Evolutionary conservation across 1,140 invertebrate genomes (phyloP), one percentile per base, ranked within the genome.

Genomic region (Zaprionus ghesquierei): DNA sequence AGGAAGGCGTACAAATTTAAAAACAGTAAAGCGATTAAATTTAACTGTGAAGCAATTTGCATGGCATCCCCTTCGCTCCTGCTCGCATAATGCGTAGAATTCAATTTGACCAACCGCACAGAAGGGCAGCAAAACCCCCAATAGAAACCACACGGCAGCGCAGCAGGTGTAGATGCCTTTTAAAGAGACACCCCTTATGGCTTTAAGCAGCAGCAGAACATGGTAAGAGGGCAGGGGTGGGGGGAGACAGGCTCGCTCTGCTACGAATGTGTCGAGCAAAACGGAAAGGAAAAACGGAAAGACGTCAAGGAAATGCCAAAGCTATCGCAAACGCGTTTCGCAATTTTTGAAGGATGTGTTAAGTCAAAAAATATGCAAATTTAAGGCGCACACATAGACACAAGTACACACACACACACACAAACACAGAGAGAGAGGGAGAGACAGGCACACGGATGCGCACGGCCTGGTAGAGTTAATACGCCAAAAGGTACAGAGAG

Each of bases 311-410:
- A 89, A 89, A 87, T 89, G 82, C 82, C 79, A 82, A 87, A 87
- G 82, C 82, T 87, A 87, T 87, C 82, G 82, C 84, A 87, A 87
- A 89, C 82, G 82, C 84, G 79, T 82, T 89, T 79, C 72, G 79
- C 82, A 89, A 87, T 87, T 87, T 87, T 87, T 87, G 84, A 89
- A 87, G 84, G 82, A 87, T 87, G 82, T 87, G 82, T 87, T 87
- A 87, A 87, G 82, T 87, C 82, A 87, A 87, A 87, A 86, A 89
- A 87, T 87, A 87, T 87, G 79, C 82, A 87, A 87, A 87, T 87
- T 87, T 87, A 56, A 72, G 20, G 27, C 9, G 62, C 15, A 51
- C 44, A 56, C 5, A 66, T n/a, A n/a, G n/a, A n/a, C n/a, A n/a
- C n/a, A n/a, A n/a, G n/a, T n/a, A n/a, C 0, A 63, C 25, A 49